Conservation (phyloP, 2,113 vertebrate genomes). For the Phainopepla nitens region DNA sequence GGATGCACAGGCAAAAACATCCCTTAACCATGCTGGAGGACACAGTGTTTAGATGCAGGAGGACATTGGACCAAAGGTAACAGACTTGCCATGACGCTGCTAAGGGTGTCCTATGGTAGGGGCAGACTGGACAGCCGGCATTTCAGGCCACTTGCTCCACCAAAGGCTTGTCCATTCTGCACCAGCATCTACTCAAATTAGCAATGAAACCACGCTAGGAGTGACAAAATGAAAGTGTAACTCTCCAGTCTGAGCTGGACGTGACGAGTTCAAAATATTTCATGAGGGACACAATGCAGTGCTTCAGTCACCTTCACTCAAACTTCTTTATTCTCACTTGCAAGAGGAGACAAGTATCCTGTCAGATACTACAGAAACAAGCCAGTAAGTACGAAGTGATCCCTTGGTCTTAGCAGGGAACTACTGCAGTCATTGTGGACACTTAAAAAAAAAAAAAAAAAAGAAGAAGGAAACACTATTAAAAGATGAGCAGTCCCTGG, state of each 20-base stretch:
- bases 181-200: background rate
- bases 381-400: background rate
- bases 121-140: background rate
- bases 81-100: background rate
- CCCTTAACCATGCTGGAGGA: background rate
- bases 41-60: background rate
- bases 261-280: background rate
- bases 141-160: background rate
- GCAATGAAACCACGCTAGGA: background rate
- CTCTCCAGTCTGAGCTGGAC: background rate
- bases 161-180: background rate
- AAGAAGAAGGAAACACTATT: background rate
- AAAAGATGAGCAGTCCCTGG: background rate
- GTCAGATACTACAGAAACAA: background rate
- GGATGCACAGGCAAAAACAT: background rate
- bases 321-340: background rate
- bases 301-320: background rate
- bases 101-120: background rate
- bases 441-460: too few relatives aligned
- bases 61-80: background rate
- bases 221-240: background rate
- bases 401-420: background rate
- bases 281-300: background rate
- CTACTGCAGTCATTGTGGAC: background rate
- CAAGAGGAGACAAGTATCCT: background rate